Evolutionary conservation across 2,888 invertebrate genomes (phyloP), one percentile per base, ranked within the genome.

Genomic region (Dicycla oo): DNA sequence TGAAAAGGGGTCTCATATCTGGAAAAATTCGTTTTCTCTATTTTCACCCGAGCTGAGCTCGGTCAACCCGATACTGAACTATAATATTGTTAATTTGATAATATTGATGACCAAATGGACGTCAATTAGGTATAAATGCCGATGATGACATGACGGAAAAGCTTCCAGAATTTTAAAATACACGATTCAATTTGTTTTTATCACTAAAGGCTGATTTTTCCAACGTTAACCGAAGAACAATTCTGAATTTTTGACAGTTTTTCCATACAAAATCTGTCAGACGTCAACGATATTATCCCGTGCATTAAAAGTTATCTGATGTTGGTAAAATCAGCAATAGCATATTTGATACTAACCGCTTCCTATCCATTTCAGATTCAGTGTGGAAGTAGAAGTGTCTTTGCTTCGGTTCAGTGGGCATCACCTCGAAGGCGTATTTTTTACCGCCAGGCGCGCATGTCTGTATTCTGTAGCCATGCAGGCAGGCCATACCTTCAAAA

Each of bases 401-500:
- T 91, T 99, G 98, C 85, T 97, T 98, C 2, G 98, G 96, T 88
- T 99, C 98, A 1, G 98, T 98, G 65, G 99, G 99, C 91, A 98
- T 97, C 72, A 99, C 97, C 94, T 98, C 98, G 92, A 99, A 99
- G 26, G 98, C 98, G 92, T 98, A 98, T 92, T 98, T 98, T 94
- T 98, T 98, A 64, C 98, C 98, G n/a, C 98, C 98, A 8, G 98
- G 97, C 45, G 97, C 97, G 81, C 98, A 97, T 57, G 97, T 98
- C 94, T 99, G 98, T 82, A 99, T 98, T 90, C 97, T 97, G 94
- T 99, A 99, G 65, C 99, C 99, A 93, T 99, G 99, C 58, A 99
- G 97, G 93, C 99, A 99, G 61, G 98, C 98, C 95, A 99, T 98
- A 73, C 98, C 98, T 98, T 86, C 10, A 5, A 51, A 56, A 60